Evolutionary conservation across 2,888 invertebrate species (phyloP).

Genomic region (Cerastoderma edule): DNA sequence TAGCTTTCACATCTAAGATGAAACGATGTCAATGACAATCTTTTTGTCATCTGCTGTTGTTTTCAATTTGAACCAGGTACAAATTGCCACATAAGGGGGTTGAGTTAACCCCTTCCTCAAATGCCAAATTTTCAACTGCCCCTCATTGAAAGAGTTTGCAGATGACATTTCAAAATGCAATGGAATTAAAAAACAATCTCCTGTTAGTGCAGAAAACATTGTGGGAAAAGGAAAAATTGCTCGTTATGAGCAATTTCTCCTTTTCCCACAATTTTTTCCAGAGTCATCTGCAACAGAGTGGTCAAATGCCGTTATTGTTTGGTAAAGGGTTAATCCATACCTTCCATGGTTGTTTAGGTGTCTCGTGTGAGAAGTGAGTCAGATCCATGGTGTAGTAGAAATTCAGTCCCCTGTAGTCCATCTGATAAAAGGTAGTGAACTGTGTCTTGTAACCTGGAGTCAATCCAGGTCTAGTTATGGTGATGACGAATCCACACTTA

Average conservation of each 20-base stretch:
- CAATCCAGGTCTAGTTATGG: slow-evolving; percentile 33
- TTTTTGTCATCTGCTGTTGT: too few relatives aligned
- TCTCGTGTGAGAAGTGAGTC: slow-evolving; percentile 44
- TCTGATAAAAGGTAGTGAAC: slow-evolving; percentile 51
- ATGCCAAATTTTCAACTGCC: too few relatives aligned
- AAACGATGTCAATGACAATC: background rate
- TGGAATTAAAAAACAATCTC: too few relatives aligned
- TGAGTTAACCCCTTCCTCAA: too few relatives aligned
- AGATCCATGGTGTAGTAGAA: slow-evolving; percentile 46
- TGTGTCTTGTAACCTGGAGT: slow-evolving; percentile 50
- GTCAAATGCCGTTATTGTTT: too few relatives aligned
- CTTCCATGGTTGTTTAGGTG: slow-evolving; percentile 57
- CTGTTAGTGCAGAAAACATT: too few relatives aligned
- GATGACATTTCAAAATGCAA: too few relatives aligned
- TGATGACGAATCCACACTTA: slow-evolving; percentile 54
- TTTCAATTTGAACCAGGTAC: too few relatives aligned
- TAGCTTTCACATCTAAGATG: background rate
- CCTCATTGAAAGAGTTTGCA: too few relatives aligned
- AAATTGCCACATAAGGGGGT: background rate
- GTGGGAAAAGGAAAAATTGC: slow-evolving; percentile 1
- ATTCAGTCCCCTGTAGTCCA: slow-evolving; percentile 8
- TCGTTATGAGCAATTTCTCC: slow-evolving; percentile 8
- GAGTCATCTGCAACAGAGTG: background rate
- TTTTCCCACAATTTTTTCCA: too few relatives aligned
- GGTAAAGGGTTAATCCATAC: slow-evolving; percentile 32